Evolutionary conservation across 2,113 vertebrate genomes (phyloP), one percentile per base, ranked within the genome.

Genomic region (Progne subis): DNA sequence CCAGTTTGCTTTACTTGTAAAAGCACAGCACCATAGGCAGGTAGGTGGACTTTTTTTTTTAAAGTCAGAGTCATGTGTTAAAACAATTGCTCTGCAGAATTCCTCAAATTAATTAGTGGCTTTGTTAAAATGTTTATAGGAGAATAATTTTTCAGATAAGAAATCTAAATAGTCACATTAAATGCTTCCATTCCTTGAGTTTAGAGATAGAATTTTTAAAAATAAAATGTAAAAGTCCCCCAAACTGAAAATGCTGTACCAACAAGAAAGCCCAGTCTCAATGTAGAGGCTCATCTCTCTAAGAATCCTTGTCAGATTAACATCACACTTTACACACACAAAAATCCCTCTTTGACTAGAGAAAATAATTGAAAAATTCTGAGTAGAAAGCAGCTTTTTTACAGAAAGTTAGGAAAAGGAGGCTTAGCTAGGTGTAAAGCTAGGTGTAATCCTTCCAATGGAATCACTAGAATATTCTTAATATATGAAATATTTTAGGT

Each of bases 241-340:
- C 49, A 68, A 5, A 10, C 5, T 28, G 25, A 71, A 82, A 91
- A 79, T 44, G 19, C 44, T 90, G 10, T 47, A 52, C 14, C 23
- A 68, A 44, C 8, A 47, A 52, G 18, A 94, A 84, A 79, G 4
- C 28, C 17, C 39, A n/a, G 9, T 16, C 50, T 76, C 70, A 84
- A n/a, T 46, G 76, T 44, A 89, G 57, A 79, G 44, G 29, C 25
- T 94, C 6, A 15, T 86, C 41, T 70, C 23, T 70, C 59, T 59
- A 65, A 91, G 39, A 65, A 69, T 94, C 61, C 57, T 91, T 61
- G 44, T 69, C 77, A 89, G 61, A 85, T 82, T 94, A 87, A 95
- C 31, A 63, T 95, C 81, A 87, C 57, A 72, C 9, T 92, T 94
- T 12, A 63, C 11, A 57, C 25, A 71, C 29, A 75, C 4, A 79